Percentiles rank a stretch among this genome's conserved stretches.
These are phyloP conservation scores for Eclectus roratus DNA, from an alignment of 2,113 vertebrate species.

Conservation along the genomic window DNA sequence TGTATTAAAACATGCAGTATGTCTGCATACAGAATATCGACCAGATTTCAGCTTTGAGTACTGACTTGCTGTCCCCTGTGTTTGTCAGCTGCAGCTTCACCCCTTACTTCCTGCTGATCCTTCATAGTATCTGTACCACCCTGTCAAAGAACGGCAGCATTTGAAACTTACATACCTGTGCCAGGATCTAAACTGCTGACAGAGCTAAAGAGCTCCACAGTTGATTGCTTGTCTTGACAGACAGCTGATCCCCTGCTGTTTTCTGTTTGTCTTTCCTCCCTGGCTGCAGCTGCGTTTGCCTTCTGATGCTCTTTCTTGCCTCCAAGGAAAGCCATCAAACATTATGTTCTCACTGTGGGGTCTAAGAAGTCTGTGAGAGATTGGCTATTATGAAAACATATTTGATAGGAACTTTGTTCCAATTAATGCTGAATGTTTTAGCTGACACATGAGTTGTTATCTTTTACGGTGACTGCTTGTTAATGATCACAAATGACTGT, in stretches of 20 bases:
- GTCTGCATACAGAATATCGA: background rate
- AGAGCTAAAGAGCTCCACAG: background rate
- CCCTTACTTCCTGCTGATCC: background rate
- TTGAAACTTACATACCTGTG: background rate
- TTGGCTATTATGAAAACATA: constrained; percentile 10
- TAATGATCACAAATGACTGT: constrained; percentile 28
- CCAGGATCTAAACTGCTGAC: background rate
- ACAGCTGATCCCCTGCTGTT: background rate
- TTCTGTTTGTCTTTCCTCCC: background rate
- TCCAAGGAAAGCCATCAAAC: background rate
- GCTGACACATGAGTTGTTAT: background rate
- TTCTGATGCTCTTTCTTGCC: background rate
- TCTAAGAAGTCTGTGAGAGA: background rate
- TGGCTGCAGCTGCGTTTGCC: background rate
- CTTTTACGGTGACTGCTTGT: background rate
- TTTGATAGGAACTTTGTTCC: constrained; percentile 17
- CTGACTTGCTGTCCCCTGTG: background rate
- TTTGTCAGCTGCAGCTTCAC: background rate
- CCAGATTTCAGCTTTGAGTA: background rate
- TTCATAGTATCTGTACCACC: background rate
- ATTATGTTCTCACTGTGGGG: background rate
- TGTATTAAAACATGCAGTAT: background rate
- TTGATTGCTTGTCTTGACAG: background rate
- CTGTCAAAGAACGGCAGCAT: background rate
- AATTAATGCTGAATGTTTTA: background rate